These are phyloP conservation scores for Synaphobranchus kaupii DNA, from an alignment of 2,797 vertebrate genomes.

Conservation along the genomic window DNA sequence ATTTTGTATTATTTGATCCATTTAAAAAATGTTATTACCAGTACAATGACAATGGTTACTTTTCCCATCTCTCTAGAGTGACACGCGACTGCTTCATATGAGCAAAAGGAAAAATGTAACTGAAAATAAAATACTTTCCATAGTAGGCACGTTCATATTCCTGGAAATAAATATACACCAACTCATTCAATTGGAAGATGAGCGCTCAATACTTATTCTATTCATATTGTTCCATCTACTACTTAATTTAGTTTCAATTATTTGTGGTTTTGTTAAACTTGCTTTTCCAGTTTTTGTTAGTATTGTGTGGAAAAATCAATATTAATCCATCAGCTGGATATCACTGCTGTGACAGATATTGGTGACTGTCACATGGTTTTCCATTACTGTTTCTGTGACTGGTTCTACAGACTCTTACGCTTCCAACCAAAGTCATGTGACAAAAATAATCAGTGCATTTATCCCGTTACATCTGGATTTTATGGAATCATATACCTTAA, in stretches of 20 bases:
- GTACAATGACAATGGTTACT: not conserved
- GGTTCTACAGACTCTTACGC: conserved; percentile 43
- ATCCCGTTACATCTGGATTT: no score
- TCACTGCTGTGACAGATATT: not conserved
- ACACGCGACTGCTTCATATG: not conserved
- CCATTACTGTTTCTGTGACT: conserved; percentile 43
- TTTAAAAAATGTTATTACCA: not conserved
- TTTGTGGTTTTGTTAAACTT: conserved; percentile 5
- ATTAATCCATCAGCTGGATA: not conserved
- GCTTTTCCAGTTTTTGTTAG: not conserved
- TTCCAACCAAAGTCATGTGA: conserved; percentile 39
- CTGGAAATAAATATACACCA: not conserved
- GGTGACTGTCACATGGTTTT: conserved; percentile 36
- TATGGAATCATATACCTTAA: no score
- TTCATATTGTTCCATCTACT: conserved; percentile 18
- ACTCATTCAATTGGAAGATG: not conserved
- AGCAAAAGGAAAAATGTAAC: not conserved
- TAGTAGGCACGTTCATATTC: not conserved
- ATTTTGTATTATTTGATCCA: not conserved
- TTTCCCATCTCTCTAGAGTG: not conserved
- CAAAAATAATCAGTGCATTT: conserved; percentile 25
- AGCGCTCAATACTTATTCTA: not conserved
- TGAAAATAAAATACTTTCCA: not conserved
- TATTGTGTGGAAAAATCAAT: conserved; percentile 32
- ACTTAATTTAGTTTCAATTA: conserved; percentile 42